phyloP scores from a whole-genome alignment of 1,140 invertebrate genomes.

The Saccostrea cuccullata region DNA sequence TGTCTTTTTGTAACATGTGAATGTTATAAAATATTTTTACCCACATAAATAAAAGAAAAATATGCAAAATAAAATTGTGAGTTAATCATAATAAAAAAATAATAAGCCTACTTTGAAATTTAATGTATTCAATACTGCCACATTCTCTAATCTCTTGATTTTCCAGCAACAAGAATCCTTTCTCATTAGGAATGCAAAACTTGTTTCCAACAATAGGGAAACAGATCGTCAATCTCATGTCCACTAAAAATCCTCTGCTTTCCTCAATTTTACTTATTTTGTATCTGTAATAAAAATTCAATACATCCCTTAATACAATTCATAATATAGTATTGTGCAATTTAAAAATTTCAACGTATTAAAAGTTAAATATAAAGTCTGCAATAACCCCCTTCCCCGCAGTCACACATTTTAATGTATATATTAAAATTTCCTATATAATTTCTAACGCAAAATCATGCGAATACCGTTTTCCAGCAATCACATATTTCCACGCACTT shows the following conservation, averaged over 20 bases:
- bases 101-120: slow-evolving; percentile 23
- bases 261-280: background rate
- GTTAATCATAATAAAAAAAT: background rate
- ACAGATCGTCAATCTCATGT: slow-evolving; percentile 58
- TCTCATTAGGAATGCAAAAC: slow-evolving; percentile 59
- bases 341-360: too few species aligned
- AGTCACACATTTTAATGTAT: too few species aligned
- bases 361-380: too few species aligned
- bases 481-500: too few species aligned
- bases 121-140: background rate
- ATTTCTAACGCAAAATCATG: too few species aligned
- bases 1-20: too few species aligned
- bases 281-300: background rate
- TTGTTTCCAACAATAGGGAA: slow-evolving; percentile 57
- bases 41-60: background rate
- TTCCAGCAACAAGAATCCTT: slow-evolving; percentile 57
- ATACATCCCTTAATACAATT: too few species aligned
- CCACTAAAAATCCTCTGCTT: slow-evolving; percentile 45
- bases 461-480: too few species aligned
- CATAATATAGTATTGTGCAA: too few species aligned
- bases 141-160: slow-evolving; percentile 44
- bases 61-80: background rate
- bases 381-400: too few species aligned
- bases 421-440: too few species aligned
- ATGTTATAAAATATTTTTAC: background rate